phyloP scores from a whole-genome alignment of 2,113 vertebrate genomes.

The Megaceryle maxima region DNA sequence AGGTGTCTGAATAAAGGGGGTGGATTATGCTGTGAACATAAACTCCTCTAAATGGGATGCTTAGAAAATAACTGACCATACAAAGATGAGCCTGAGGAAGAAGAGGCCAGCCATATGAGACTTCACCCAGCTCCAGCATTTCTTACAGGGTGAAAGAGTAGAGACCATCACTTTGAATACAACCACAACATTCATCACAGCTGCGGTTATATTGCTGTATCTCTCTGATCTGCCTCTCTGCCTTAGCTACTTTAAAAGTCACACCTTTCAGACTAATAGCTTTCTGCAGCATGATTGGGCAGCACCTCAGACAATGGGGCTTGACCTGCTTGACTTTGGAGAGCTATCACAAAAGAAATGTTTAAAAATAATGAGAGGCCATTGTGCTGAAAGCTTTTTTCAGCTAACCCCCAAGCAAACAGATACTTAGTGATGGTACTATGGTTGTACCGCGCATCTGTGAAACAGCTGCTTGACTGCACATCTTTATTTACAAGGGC shows the following conservation, averaged over 20 bases:
- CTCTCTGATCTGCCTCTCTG: background rate
- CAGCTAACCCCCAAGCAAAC: background rate
- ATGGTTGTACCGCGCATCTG: rapidly evolving
- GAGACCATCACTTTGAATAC: background rate
- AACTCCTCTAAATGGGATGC: background rate
- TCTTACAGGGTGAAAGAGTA: background rate
- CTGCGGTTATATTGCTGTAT: background rate
- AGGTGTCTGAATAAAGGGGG: background rate
- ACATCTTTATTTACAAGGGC: background rate
- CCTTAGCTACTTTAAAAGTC: background rate
- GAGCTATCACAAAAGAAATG: background rate
- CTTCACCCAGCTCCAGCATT: background rate
- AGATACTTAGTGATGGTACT: background rate
- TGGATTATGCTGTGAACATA: background rate
- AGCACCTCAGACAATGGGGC: background rate
- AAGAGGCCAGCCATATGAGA: background rate
- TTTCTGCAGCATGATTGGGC: background rate
- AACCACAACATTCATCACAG: background rate
- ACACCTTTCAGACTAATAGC: background rate
- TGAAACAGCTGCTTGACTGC: background rate
- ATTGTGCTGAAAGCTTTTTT: background rate
- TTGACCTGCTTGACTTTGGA: background rate
- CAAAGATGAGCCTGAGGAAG: background rate
- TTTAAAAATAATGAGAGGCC: background rate
- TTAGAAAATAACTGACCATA: background rate